Evolutionary conservation across 1,140 invertebrate species (phyloP), one percentile per base, ranked within the genome.

Genomic region (Leptoteleia sp.): DNA sequence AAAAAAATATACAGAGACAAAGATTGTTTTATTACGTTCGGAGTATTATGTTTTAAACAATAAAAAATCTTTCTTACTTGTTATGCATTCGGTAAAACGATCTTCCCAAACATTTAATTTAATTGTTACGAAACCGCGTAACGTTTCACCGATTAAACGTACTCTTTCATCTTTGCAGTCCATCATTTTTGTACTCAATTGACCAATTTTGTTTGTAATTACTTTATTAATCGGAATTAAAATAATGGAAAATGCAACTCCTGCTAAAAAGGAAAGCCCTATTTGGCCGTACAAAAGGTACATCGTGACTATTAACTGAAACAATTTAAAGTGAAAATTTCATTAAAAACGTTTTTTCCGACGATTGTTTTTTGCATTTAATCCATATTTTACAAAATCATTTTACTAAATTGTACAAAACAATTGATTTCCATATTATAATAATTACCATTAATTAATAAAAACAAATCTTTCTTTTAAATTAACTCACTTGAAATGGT

Each of bases 81-180:
- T 90, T 89, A 19, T 85, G 75, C 48, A 91, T 89, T 79, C 54
- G 3, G 93, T 91, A 84, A 99, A 99, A 85, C 95, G 93, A 27
- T 94, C 91, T 87, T 99, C 97, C 97, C 97, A 99, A 15, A 95
- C 94, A 86, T 97, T 95, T 35, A 98, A 91, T 90, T 99, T 99
- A 5, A 99, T 93, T 8, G 95, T 94, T 72, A 93, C 92, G 42
- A 99, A 97, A 15, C 97, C 96, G 76, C 91, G 91, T 38, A 99
- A 90, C 68, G 96, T 91, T 91, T 99, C 98, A 45, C 94, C 95
- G 82, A 98, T 96, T 4, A 97, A 84, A 84, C 95, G 95, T 0
- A 99, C 95, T 82, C 98, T 92, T 12, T 92, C 87, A 90, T 99
- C 98, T 91, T 99, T 99, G 76, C 93, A 92, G 6, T 91, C 87